Evolutionary conservation across 2,113 vertebrate species (phyloP), one percentile per base, ranked within the genome.

Genomic region (Hippocampus zosterae): DNA sequence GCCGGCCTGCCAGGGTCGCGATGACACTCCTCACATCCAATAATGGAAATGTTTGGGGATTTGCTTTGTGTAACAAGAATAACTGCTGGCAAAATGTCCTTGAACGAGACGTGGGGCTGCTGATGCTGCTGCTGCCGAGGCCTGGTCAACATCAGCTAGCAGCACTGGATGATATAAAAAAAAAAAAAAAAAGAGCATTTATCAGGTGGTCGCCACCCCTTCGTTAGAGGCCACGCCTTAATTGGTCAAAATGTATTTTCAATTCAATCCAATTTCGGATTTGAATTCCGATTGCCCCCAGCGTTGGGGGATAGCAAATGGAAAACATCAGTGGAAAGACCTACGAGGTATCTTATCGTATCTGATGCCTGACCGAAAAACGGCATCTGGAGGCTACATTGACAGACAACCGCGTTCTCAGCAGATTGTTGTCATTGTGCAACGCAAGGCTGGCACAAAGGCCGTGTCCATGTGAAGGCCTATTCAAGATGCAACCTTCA

Each of bases 21-120:
- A 76, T 73, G 67, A 71, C 72, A 74, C n/a, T 29, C 23, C 23
- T 8, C 25, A 29, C 1, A 23, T 18, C 65, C 50, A 18, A 72
- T 68, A 66, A 72, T 67, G 40, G 73, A 63, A 40, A 82, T 74
- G 56, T 66, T 73, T 63, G 57, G 46, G 29, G 56, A 21, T 65
- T 67, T 69, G 62, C 72, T 65, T 77, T 25, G 46, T 68, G 61
- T 50, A 73, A 77, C 73, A 53, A 44, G 42, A 61, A 33, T 25
- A 70, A 65, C 44, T 74, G 46, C 70, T 74, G 71, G 59, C 50
- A 63, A 66, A 27, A 50, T 69, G 53, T 73, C 68, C 69, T 69
- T 73, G 55, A 82, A 64, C 63, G 40, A 68, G 74, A 76, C 70
- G n/a, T 59, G 52, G 50, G 19, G 44, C 40, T 10, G 1, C 48